These are phyloP conservation scores for Hydrotaea diabolus DNA, from an alignment of 2,888 invertebrate species.

Conservation along the genomic window DNA sequence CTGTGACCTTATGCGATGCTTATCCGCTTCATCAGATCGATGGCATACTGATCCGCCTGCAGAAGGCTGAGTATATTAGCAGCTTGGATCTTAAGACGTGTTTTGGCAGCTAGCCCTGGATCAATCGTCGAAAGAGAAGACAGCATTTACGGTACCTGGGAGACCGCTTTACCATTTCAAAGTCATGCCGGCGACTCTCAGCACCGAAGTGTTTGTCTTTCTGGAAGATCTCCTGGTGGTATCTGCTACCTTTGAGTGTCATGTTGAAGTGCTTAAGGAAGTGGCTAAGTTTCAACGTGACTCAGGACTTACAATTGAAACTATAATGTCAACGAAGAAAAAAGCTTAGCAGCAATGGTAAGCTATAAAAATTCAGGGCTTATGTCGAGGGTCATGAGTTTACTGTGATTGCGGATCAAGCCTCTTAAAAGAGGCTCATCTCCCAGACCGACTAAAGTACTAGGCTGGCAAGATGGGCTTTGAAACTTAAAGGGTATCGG, in stretches of 20 bases:
- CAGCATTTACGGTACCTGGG: conserved; percentile 61
- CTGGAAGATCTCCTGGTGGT: conserved; percentile 60
- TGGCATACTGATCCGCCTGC: conserved; percentile 51
- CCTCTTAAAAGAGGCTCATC: conserved; percentile 35
- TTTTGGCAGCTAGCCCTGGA: conserved; percentile 59
- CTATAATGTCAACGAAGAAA: conserved; percentile 8
- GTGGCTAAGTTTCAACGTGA: not conserved
- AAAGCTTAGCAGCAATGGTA: too few relatives aligned
- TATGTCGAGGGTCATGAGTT: conserved; percentile 60
- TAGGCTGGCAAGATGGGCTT: conserved; percentile 45
- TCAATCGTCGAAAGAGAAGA: conserved; percentile 38
- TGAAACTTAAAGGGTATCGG: conserved; percentile 46
- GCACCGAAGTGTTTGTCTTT: conserved; percentile 54
- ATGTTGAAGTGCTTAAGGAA: conserved; percentile 8
- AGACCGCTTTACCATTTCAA: conserved; percentile 22
- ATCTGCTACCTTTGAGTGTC: conserved; percentile 40
- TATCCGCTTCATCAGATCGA: conserved; percentile 63
- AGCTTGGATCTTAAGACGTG: conserved; percentile 53
- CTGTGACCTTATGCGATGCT: conserved; percentile 64
- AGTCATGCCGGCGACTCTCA: conserved; percentile 47
- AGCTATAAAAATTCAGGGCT: too few relatives aligned
- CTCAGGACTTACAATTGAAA: conserved; percentile 2
- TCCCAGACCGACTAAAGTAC: conserved; percentile 32
- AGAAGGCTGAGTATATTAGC: conserved; percentile 53
- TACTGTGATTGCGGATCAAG: conserved; percentile 70